phyloP scores from a whole-genome alignment of 2,113 vertebrate genomes.

The Rhinoptilus africanus region DNA sequence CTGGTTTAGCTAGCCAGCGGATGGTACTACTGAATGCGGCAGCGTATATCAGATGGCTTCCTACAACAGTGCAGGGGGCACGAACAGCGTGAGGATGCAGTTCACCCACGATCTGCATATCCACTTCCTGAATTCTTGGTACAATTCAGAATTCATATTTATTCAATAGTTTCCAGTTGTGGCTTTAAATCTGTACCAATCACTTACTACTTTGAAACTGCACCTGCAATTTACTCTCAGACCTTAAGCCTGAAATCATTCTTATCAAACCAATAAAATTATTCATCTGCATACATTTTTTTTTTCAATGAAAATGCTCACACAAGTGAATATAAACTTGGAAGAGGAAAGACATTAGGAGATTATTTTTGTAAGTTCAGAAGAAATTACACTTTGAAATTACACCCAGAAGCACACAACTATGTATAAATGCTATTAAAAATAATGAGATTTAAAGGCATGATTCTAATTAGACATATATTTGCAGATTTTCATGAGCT shows the following conservation, averaged over 20 bases:
- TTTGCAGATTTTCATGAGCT: not conserved
- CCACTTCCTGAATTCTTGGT: not conserved
- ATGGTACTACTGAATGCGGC: not conserved
- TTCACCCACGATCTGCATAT: not conserved
- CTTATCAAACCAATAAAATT: not conserved
- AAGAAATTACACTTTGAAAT: not conserved
- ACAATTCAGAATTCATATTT: not conserved
- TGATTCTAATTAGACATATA: not conserved
- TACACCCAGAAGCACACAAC: not conserved
- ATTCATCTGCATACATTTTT: not conserved
- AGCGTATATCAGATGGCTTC: not conserved
- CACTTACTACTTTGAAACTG: not conserved
- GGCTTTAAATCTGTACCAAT: not conserved
- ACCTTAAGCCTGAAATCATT: not conserved
- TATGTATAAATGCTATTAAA: not conserved
- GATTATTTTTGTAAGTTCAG: not conserved
- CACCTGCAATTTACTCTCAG: not conserved
- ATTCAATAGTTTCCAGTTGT: not conserved
- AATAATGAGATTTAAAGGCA: not conserved
- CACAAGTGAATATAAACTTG: not conserved
- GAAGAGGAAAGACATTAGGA: not conserved
- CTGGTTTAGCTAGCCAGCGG: not conserved
- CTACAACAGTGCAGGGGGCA: not conserved
- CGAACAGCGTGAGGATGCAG: not conserved
- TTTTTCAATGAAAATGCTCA: not conserved